Base-by-base conservation (phyloP, 37 sponge, comb jelly and placozoan genomes). In the Ianthella basta region DNA sequence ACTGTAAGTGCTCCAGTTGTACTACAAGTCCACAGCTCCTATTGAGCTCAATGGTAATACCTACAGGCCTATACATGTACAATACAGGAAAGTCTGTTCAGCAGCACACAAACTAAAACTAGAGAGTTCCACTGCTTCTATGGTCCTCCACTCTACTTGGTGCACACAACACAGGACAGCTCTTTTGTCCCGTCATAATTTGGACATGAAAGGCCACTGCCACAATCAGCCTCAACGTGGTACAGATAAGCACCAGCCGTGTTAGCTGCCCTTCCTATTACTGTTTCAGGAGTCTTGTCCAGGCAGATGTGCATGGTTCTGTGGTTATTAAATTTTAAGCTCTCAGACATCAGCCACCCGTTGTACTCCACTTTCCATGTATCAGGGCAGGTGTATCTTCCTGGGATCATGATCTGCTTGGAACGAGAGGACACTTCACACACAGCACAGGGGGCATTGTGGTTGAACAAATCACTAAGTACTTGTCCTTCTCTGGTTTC, bases 381-480 rank as follows among this genome's bases (percentile, higher is more conserved):
- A n/a, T 59, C 6, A 21, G 85, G 89, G 44, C 89, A 89, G 10
- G 10, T 6, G 56, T 23, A 30, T 69, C 34, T 84, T 75, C 85
- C 89, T 54, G 89, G 89, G n/a, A 89, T 79, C 85, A 89, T 89
- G 8, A 85, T 6, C 18, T 54, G 57, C 53, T 73, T 61, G 24
- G 53, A 79, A 14, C 85, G 67, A 21, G 54, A 72, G 24, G 81
- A 34, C 30, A 59, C 85, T 72, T 68, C 59, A 34, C 89, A 89
- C 59, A 89, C 85, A 75, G 85, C 89, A 89, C 89, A 89, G 20
- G 88, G 88, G n/a, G 85, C 89, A 80, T 84, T 84, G 73, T 84
- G 72, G 0, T 81, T 1, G n/a, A n/a, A n/a, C 27, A 40, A 19
- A n/a, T n/a, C n/a, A 16, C 16, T 14, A 55, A 80, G 53, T 72